Percentiles rank a stretch among this genome's conserved stretches.
These are phyloP conservation scores for Armadillidium nasatum DNA, from an alignment of 1,140 invertebrate species.

Conservation along the genomic window DNA sequence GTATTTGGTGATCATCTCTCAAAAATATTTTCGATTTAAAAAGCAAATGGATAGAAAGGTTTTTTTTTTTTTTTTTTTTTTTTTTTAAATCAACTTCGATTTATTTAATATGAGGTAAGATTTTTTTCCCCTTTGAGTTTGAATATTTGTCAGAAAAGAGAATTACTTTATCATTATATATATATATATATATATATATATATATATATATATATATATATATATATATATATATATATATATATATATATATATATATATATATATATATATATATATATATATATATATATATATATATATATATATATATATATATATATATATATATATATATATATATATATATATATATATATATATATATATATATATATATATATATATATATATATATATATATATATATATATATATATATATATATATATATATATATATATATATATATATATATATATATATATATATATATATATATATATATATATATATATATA, in stretches of 20 bases:
- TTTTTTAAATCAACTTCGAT: too few relatives aligned
- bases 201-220: slow-evolving; percentile 23
- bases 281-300: slow-evolving; percentile 21
- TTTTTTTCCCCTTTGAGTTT: too few relatives aligned
- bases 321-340: slow-evolving; percentile 19
- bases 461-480: not conserved
- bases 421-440: not conserved
- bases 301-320: slow-evolving; percentile 20
- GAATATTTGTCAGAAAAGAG: too few relatives aligned
- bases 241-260: slow-evolving; percentile 20
- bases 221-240: not conserved
- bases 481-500: slow-evolving; percentile 8
- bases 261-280: slow-evolving; percentile 16
- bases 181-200: slow-evolving; percentile 28
- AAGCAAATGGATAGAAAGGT: too few relatives aligned
- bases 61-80: too few relatives aligned
- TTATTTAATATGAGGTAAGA: too few relatives aligned
- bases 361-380: too few relatives aligned
- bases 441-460: not conserved
- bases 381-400: too few relatives aligned
- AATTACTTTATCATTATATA: not conserved
- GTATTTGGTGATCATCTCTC: too few relatives aligned
- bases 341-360: not conserved
- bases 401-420: too few relatives aligned
- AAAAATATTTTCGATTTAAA: too few relatives aligned